Percentiles rank a stretch among this genome's conserved stretches.
Evolutionary conservation across 2,888 invertebrate species (phyloP).

Genomic region (Drosophila pseudotalamancana): DNA sequence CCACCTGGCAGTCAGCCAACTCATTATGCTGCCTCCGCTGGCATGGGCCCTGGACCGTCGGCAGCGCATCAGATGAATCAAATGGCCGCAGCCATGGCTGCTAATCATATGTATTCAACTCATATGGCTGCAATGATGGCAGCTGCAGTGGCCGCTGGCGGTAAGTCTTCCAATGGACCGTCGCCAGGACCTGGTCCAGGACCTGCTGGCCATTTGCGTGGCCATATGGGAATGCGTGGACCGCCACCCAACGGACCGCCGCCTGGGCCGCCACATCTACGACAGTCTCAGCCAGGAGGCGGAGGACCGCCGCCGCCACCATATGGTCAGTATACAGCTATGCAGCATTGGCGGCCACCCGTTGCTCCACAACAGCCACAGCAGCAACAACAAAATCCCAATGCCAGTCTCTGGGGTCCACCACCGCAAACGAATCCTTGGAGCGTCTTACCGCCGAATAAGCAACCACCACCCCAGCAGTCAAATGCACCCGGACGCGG

Average conservation of each 20-base stretch:
- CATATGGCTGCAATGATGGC: conserved; percentile 80
- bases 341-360: conserved; percentile 82
- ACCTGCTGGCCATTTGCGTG: conserved; percentile 62
- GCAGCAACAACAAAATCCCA: conserved; percentile 82
- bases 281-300: conserved; percentile 58
- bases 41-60: conserved; percentile 66
- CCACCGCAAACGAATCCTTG: conserved; percentile 84
- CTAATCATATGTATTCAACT: conserved; percentile 79
- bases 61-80: conserved; percentile 78
- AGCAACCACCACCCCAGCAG: conserved; percentile 70
- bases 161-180: conserved; percentile 62
- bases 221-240: conserved; percentile 76
- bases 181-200: conserved; percentile 64
- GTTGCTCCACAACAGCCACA: conserved; percentile 71
- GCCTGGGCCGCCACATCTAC: conserved; percentile 77
- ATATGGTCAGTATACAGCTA: conserved; percentile 81
- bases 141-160: conserved; percentile 58
- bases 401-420: conserved; percentile 84
- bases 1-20: conserved; percentile 52
- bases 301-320: conserved; percentile 71
- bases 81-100: conserved; percentile 73
- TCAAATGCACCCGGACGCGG: conserved; percentile 64
- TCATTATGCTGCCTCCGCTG: conserved; percentile 56
- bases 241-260: conserved; percentile 69
- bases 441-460: conserved; percentile 82